phyloP scores from a whole-genome alignment of 2,113 vertebrate species.

The Vicugna pacos region DNA sequence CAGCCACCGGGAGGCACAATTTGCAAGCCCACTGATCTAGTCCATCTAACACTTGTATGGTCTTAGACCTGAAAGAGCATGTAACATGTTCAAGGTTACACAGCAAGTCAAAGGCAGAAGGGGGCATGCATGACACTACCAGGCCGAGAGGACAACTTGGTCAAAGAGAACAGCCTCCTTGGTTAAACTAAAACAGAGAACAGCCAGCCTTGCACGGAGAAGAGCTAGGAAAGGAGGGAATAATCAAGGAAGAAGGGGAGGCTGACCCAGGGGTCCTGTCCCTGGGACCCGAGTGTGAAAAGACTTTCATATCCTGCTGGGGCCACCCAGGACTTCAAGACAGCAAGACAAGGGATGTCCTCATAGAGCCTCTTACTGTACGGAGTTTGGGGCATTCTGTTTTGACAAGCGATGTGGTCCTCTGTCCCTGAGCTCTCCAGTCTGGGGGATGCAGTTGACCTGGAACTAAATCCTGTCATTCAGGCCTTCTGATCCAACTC shows the following conservation, averaged over 20 bases:
- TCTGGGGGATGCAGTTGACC: background rate
- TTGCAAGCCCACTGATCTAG: background rate
- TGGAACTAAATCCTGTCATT: background rate
- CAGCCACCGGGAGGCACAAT: background rate
- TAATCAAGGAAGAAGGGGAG: background rate
- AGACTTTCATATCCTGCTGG: background rate
- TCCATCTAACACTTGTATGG: background rate
- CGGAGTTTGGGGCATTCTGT: background rate
- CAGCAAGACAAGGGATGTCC: background rate
- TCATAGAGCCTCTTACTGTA: background rate
- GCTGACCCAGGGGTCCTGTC: background rate
- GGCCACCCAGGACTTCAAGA: background rate
- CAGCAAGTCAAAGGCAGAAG: background rate
- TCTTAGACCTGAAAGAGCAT: background rate
- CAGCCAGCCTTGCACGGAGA: background rate
- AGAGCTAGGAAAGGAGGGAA: background rate
- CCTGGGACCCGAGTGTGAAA: background rate
- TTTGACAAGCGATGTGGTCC: background rate
- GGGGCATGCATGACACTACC: background rate
- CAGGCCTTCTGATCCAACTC: background rate
- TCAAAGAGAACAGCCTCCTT: background rate
- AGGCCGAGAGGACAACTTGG: background rate
- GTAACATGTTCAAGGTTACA: background rate
- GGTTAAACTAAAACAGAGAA: slow-evolving; percentile 41
- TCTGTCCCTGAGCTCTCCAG: background rate